phyloP scores from a whole-genome alignment of 1,140 invertebrate genomes.

The Battus philenor region DNA sequence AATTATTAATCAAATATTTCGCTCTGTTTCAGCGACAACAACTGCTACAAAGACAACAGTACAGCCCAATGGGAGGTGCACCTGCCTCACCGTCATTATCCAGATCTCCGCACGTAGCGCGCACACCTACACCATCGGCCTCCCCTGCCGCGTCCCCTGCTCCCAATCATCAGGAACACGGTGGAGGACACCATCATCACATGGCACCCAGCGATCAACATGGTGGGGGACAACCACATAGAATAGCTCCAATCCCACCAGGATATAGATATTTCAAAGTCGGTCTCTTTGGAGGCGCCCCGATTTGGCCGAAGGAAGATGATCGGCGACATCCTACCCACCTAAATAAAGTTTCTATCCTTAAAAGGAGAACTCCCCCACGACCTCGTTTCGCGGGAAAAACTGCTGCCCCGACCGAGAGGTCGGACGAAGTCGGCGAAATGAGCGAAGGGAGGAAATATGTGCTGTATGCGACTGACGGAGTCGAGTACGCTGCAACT shows the following conservation, averaged over 20 bases:
- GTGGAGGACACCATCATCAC: conserved; percentile 51
- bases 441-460: conserved; percentile 79
- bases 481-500: conserved; percentile 76
- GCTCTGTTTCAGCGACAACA: conserved; percentile 53
- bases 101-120: conserved; percentile 77
- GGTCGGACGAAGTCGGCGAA: conserved; percentile 54
- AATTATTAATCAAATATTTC: too few species aligned
- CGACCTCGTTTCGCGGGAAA: conserved; percentile 73
- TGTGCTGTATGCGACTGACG: conserved; percentile 78
- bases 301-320: conserved; percentile 78
- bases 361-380: conserved; percentile 72
- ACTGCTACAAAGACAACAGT: conserved; percentile 68
- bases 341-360: conserved; percentile 76
- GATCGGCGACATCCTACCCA: conserved; percentile 74
- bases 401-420: conserved; percentile 62
- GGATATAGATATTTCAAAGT: conserved; percentile 76
- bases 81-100: conserved; percentile 80
- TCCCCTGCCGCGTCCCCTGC: conserved; percentile 56
- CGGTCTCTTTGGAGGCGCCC: conserved; percentile 83
- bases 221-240: conserved; percentile 29
- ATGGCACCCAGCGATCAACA: conserved; percentile 18
- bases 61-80: conserved; percentile 76
- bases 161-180: conserved; percentile 39
- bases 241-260: conserved; percentile 58
- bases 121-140: conserved; percentile 47